phyloP scores from a whole-genome alignment of 2,888 invertebrate genomes.

The Crossocerus cetratus region DNA sequence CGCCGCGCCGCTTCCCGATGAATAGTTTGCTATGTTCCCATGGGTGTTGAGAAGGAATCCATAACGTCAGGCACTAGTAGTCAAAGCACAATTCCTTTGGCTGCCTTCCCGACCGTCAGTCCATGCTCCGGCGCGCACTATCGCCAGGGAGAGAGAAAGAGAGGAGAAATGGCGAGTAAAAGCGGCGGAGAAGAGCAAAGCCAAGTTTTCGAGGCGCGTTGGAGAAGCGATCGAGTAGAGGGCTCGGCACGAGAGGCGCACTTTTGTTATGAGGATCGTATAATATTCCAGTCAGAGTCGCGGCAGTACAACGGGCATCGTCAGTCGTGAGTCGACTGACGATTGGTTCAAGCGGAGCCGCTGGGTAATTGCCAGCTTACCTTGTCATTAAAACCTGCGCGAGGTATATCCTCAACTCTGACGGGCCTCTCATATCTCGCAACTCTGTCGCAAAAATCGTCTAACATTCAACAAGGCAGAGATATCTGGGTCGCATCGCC shows the following conservation, averaged over 20 bases:
- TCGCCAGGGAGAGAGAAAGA: slow-evolving; percentile 11
- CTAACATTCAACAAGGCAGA: too few species aligned
- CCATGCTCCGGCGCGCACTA: not conserved
- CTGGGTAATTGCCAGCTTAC: slow-evolving; percentile 76
- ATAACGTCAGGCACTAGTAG: slow-evolving; percentile 66
- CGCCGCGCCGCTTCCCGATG: slow-evolving; percentile 50
- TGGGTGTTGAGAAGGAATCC: slow-evolving; percentile 64
- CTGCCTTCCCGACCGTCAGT: slow-evolving; percentile 47
- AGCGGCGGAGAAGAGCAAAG: slow-evolving; percentile 47
- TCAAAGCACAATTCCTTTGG: slow-evolving; percentile 68
- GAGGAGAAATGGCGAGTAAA: slow-evolving; percentile 28
- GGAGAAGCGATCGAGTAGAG: slow-evolving; percentile 44
- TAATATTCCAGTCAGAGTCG: slow-evolving; percentile 74
- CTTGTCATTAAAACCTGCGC: slow-evolving; percentile 69
- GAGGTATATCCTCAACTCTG: slow-evolving; percentile 44
- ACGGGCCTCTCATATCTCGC: slow-evolving; percentile 45
- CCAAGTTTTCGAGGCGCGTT: slow-evolving; percentile 59
- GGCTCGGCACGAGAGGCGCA: slow-evolving; percentile 51
- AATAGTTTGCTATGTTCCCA: slow-evolving; percentile 54
- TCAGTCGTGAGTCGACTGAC: slow-evolving; percentile 70
- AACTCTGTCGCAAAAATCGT: slow-evolving; percentile 24
- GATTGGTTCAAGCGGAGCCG: slow-evolving; percentile 66
- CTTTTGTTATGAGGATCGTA: slow-evolving; percentile 73
- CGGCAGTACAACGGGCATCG: slow-evolving; percentile 74
- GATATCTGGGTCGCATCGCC: too few species aligned